A percentile compares a stretch with the other conserved stretches of the same genome.
Evolutionary conservation across 2,113 vertebrate species (phyloP).

Genomic region (Toxotes chatareus): DNA sequence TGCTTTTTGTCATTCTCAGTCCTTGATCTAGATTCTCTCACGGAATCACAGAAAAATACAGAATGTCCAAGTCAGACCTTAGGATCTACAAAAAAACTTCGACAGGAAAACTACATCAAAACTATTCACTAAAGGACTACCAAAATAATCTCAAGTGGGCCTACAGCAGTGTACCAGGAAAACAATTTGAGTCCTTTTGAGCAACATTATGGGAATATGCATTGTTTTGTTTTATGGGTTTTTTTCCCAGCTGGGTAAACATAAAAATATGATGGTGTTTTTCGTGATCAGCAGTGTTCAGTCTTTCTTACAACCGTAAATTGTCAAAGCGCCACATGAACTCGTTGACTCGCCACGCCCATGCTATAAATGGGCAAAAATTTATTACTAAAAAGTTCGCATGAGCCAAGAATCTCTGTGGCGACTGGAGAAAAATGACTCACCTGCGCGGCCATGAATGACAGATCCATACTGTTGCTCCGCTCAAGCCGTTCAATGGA

Average conservation of each 20-base stretch:
- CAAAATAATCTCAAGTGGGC: neutral
- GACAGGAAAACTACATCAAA: neutral
- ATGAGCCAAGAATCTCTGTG: neutral
- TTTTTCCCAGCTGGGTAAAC: neutral
- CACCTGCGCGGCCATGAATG: constrained; percentile 97
- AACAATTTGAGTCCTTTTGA: neutral
- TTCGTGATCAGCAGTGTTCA: neutral
- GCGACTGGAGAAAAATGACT: constrained; percentile 32
- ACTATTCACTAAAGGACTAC: neutral
- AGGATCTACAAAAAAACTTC: neutral
- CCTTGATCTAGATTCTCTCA: neutral
- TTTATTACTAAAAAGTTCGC: constrained; percentile 44
- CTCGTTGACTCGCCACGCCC: constrained; percentile 70
- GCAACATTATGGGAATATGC: neutral
- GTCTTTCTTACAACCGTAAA: neutral
- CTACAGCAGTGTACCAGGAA: neutral
- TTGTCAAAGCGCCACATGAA: constrained; percentile 6
- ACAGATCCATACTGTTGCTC: constrained; percentile 91
- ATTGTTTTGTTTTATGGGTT: neutral
- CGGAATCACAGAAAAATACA: constrained; percentile 5
- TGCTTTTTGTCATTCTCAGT: neutral
- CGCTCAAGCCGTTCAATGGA: constrained; percentile 59
- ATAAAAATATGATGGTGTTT: neutral
- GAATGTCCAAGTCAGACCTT: neutral
- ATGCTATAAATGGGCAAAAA: constrained; percentile 7